These are phyloP conservation scores for Parasteatoda lunata DNA, from an alignment of 2,888 invertebrate species.

Conservation along the genomic window DNA sequence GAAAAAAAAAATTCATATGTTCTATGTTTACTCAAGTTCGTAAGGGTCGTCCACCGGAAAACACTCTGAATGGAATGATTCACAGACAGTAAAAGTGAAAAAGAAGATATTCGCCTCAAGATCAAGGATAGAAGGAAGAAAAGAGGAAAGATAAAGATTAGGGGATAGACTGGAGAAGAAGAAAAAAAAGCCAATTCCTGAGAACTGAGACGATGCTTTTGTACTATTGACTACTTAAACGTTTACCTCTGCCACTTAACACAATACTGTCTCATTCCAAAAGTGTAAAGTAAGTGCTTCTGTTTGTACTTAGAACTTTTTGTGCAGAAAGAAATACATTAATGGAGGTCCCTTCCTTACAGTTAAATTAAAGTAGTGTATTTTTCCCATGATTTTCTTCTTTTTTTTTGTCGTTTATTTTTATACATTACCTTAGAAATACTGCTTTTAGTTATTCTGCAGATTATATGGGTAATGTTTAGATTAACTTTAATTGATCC, in stretches of 20 bases:
- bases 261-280: neutral
- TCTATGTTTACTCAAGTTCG: constrained; percentile 41
- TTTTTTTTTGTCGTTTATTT: no score
- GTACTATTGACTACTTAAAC: constrained; percentile 27
- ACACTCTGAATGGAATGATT: constrained; percentile 40
- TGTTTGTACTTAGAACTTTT: constrained; percentile 16
- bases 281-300: constrained; percentile 16
- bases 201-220: constrained; percentile 53
- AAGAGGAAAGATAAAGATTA: neutral
- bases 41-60: constrained; percentile 35
- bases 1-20: neutral
- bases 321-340: constrained; percentile 11
- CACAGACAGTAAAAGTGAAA: constrained; percentile 8
- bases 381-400: constrained; percentile 16
- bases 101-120: constrained; percentile 26
- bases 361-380: neutral
- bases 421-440: no score
- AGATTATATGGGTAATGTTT: no score
- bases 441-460: no score
- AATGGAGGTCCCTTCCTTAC: constrained; percentile 13
- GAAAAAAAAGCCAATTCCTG: constrained; percentile 26
- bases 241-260: constrained; percentile 27
- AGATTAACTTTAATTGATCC: no score
- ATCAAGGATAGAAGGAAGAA: constrained; percentile 34
- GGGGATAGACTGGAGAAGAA: neutral